Evolutionary conservation across 2,888 invertebrate species (phyloP), one percentile per base, ranked within the genome.

Genomic region (Mesorhabditis belari): DNA sequence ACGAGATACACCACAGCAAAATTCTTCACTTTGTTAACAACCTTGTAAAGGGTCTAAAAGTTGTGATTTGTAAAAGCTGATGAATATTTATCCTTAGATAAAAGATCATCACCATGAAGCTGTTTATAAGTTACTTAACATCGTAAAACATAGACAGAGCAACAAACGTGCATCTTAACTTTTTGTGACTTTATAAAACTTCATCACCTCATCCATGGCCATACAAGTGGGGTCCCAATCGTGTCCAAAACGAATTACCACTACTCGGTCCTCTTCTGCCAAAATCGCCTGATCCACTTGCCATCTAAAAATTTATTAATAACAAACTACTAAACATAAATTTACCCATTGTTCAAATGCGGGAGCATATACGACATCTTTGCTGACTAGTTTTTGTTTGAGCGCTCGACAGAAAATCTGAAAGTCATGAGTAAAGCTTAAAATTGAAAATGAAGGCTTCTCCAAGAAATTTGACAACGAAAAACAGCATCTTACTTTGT

Each of bases 141-240:
- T n/a, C n/a, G n/a, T n/a, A n/a, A n/a, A n/a, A n/a, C n/a, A n/a
- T n/a, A n/a, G n/a, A n/a, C n/a, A n/a, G n/a, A n/a, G n/a, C n/a
- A n/a, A n/a, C n/a, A n/a, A n/a, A n/a, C n/a, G n/a, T 23, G 19
- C 6, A 29, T 3, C 4, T n/a, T n/a, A n/a, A n/a, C n/a, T n/a
- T n/a, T n/a, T n/a, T n/a, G n/a, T n/a, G n/a, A n/a, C n/a, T n/a
- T n/a, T n/a, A n/a, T n/a, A n/a, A n/a, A n/a, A n/a, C n/a, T 49
- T 49, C 57, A 54, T 49, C 49, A 92, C 92, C 86, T 98, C 98
- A 79, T 98, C 98, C 96, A 98, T 98, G 84, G 95, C 93, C 98
- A 98, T 99, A 81, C 98, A 98, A 0, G 94, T 92, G 0, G 98
- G 98, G 82, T 98, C 98, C 96, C 96, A 98, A 86, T 98, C 98